Evolutionary conservation across 2,113 vertebrate genomes (phyloP).

Genomic region (Nannobrachium achirus): DNA sequence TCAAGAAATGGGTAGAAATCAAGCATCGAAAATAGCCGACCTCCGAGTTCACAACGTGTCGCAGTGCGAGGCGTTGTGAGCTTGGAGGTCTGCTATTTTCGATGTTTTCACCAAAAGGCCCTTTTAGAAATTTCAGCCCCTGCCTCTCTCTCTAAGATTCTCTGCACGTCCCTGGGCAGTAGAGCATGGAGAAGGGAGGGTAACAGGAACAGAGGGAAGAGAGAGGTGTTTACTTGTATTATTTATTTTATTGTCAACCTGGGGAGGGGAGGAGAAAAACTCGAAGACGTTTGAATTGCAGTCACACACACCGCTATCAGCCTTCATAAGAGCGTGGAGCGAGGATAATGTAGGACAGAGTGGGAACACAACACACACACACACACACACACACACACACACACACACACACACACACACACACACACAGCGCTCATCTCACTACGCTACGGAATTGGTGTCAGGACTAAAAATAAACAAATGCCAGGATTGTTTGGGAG

Average conservation of each 20-base stretch:
- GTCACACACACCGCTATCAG: constrained; percentile 5
- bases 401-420: no score
- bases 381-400: no score
- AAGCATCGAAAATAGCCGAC: no score
- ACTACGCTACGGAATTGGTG: constrained; percentile 50
- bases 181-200: constrained; percentile 21
- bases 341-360: constrained; percentile 55
- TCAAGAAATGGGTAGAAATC: no score
- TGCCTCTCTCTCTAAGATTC: no score
- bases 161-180: no score
- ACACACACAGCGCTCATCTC: not conserved
- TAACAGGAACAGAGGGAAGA: not conserved
- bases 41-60: no score
- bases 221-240: constrained; percentile 45
- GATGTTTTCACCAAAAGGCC: no score
- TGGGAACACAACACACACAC: constrained; percentile 46
- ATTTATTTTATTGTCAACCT: constrained; percentile 17
- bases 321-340: constrained; percentile 74
- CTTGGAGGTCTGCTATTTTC: no score
- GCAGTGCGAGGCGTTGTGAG: no score
- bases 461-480: constrained; percentile 63
- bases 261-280: constrained; percentile 15
- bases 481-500: constrained; percentile 45
- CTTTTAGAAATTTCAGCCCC: no score
- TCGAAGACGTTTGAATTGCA: constrained; percentile 8